These are phyloP conservation scores for Leptatherina wallacei DNA, from an alignment of 2,797 vertebrate genomes.

Conservation along the genomic window DNA sequence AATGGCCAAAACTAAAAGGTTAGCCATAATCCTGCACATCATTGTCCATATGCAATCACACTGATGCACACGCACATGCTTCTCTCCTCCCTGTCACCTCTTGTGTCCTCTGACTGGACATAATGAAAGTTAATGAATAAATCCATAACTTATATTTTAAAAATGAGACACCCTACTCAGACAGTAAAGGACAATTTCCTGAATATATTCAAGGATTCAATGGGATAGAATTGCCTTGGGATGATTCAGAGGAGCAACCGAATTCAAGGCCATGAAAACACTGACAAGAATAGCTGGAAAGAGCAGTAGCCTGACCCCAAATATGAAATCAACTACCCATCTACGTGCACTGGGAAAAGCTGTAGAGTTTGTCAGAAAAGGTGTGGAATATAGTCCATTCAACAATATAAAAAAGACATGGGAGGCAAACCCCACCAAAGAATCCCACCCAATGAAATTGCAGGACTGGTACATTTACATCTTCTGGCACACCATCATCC, in stretches of 20 bases:
- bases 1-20: conserved; percentile 76
- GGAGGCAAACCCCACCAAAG: too few species aligned
- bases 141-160: conserved; percentile 73
- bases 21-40: conserved; percentile 72
- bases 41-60: conserved; percentile 53
- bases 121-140: conserved; percentile 78
- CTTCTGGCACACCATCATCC: too few species aligned
- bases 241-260: conserved; percentile 23
- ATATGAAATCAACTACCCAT: conserved; percentile 6
- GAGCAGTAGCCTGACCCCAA: conserved; percentile 4
- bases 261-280: conserved; percentile 22
- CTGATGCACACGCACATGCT: conserved; percentile 17
- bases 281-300: conserved; percentile 25
- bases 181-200: conserved; percentile 63
- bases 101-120: conserved; percentile 67
- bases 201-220: conserved; percentile 55
- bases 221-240: conserved; percentile 16
- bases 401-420: background rate
- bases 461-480: too few species aligned
- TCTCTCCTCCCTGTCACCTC: conserved; percentile 62
- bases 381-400: background rate
- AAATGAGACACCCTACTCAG: conserved; percentile 52
- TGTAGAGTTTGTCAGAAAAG: background rate
- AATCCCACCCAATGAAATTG: too few species aligned
- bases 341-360: background rate